Evolutionary conservation across 2,888 invertebrate genomes (phyloP), one percentile per base, ranked within the genome.

Genomic region (Subacronicta megacephala): DNA sequence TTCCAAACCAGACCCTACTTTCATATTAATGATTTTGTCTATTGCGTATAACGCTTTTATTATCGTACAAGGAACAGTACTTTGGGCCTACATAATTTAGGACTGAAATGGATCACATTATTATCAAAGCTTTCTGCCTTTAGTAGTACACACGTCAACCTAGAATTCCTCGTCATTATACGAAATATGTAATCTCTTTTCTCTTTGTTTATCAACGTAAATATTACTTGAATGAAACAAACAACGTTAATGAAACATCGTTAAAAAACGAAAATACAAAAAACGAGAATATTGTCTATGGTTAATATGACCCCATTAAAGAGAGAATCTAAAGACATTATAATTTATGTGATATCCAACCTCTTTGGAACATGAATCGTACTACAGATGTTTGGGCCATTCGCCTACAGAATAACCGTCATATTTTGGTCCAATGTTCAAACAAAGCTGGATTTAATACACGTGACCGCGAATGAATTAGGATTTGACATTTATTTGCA

Each of bases 381-480:
- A 15, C 20, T 55, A 51, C 20, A 52, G 47, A 56, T 36, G 46
- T 40, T 42, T 20, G 17, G 40, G 29, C 29, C 26, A 37, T 56
- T 54, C 44, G 23, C 31, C 36, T 43, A 31, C 20, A 57, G 37
- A 20, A 36, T n/a, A 5, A 29, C 41, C 53, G 38, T 45, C 43
- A 52, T 42, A 68, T 68, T 71, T 52, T 7, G 41, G 15, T 29
- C 16, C 31, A 57, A 47, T 54, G 50, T 60, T 36, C 49, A 46
- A 61, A 52, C 36, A 31, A 38, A 37, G 18, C 6, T 10, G 55
- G 40, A 59, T 74, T 65, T 54, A 43, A 41, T 54, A 62, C 50
- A 57, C 56, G 56, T 59, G 67, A 62, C 75, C 51, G 13, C 47
- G 59, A 75, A 65, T 66, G 67, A 75, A 71, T 74, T 71, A 65